Percentiles rank a stretch among this genome's conserved stretches.
Conservation (phyloP, 2,797 vertebrate genomes). For the Phoxinus dragarum region DNA sequence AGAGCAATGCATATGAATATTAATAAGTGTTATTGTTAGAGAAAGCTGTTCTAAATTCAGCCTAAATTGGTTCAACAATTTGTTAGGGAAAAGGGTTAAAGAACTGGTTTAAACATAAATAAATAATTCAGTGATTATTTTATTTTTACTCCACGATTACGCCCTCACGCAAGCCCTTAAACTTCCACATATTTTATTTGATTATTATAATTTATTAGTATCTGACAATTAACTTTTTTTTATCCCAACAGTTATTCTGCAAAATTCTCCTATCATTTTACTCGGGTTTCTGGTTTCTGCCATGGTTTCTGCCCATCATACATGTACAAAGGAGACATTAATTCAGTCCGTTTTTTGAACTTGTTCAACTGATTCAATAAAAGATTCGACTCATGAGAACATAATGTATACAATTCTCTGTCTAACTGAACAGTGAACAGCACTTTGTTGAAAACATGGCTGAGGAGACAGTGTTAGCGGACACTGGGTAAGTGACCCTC, state of each 20-base stretch:
- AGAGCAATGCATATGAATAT: not conserved
- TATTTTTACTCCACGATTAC: not conserved
- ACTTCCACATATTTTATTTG: not conserved
- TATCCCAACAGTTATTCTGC: not conserved
- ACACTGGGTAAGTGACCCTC: slow-evolving; percentile 66
- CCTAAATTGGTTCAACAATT: not conserved
- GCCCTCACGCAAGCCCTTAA: not conserved
- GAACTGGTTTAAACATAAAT: not conserved
- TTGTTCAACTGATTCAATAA: not conserved
- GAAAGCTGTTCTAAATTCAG: too few species aligned
- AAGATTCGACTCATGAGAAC: slow-evolving; percentile 20
- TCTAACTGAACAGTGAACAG: not conserved
- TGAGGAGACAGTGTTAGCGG: slow-evolving; percentile 56
- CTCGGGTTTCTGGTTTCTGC: not conserved
- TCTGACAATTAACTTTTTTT: not conserved
- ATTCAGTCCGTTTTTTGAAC: not conserved
- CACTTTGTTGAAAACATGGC: slow-evolving; percentile 69
- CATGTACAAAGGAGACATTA: not conserved
- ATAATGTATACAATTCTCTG: not conserved
- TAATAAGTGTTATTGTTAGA: not conserved
- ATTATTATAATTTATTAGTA: not conserved
- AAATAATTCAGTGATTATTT: not conserved
- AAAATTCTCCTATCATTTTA: not conserved
- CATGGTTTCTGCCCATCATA: not conserved
- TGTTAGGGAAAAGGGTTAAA: not conserved